Percentiles rank a stretch among this genome's conserved stretches.
phyloP scores from a whole-genome alignment of 2,888 invertebrate genomes.

The Dynastes maya region DNA sequence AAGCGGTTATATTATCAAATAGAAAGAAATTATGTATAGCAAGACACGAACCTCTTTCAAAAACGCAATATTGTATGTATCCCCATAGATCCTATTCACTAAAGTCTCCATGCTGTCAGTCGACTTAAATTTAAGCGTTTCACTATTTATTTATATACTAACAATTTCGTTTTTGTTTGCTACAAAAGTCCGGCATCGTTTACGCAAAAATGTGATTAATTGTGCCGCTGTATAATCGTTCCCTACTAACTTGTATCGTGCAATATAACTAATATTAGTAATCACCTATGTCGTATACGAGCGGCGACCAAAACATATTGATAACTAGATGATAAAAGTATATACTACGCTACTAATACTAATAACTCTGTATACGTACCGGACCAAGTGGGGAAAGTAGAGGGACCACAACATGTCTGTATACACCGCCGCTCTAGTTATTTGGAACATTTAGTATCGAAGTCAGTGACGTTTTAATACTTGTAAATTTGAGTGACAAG shows the following conservation, averaged over 20 bases:
- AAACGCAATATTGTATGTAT: slow-evolving; percentile 48
- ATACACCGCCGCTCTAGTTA: too few species aligned
- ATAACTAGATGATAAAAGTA: slow-evolving; percentile 51
- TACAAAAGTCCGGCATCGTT: slow-evolving; percentile 28
- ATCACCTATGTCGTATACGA: slow-evolving; percentile 29
- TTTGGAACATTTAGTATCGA: too few species aligned
- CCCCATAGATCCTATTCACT: slow-evolving; percentile 58
- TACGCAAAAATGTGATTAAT: not conserved
- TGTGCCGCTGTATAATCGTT: not conserved
- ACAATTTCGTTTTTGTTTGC: slow-evolving; percentile 20
- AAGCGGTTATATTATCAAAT: too few species aligned
- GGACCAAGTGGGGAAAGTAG: slow-evolving; percentile 52
- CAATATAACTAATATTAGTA: slow-evolving; percentile 14
- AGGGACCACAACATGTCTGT: slow-evolving; percentile 35
- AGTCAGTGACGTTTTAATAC: too few species aligned
- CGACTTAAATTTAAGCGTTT: not conserved
- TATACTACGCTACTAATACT: slow-evolving; percentile 4
- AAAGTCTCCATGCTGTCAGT: slow-evolving; percentile 57
- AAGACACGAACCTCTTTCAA: slow-evolving; percentile 52
- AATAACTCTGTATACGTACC: slow-evolving; percentile 33
- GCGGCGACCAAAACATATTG: slow-evolving; percentile 50
- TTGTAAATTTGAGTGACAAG: too few species aligned
- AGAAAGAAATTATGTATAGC: not conserved
- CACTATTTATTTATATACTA: not conserved
- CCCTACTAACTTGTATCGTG: not conserved